Base-by-base conservation (phyloP, 2,797 vertebrate genomes). In the Emydoidea blandingii region DNA sequence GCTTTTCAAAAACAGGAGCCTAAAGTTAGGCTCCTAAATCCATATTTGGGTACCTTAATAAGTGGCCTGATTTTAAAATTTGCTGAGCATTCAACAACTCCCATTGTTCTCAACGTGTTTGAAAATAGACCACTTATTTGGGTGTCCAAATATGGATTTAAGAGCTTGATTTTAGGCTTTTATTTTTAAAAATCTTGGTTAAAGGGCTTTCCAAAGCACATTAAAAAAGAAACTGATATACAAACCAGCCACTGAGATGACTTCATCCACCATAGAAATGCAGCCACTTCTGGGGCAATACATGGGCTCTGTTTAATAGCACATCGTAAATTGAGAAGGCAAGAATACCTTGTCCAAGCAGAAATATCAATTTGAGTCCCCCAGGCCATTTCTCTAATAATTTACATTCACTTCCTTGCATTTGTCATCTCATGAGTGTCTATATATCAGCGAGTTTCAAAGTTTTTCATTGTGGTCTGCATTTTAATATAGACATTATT, bases 11-110 rank as follows among this genome's bases (percentile, higher is more conserved):
- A 96, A 94, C 94, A 94, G 95, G 95, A 97, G 95, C 95, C 89
- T 96, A 49, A 94, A 95, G 94, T 97, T 97, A 92, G 92, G 95
- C 95, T 96, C 85, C 95, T 97, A 95, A 97, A 96, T 97, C 92
- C 72, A 49, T 94, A 97, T 97, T 97, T 97, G 65, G 93, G 27
- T 16, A 78, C 25, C 44, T 78, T 49, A 72, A 41, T 72, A 27
- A 78, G 95, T 95, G 96, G 94, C 83, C 96, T 96, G 89, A 52
- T 91, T 96, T 96, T 88, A 91, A 97, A 96, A 93, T 95, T 95
- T 96, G 95, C 86, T 81, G 85, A 93, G 87, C 92, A 90, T 97
- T 91, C 87, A 91, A 80, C 76, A 90, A 83, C 59, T 94, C 91
- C 76, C 52, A 37, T 12, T 25, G n/a, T 37, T 72, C 37, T 91